Evolutionary conservation across 2,888 invertebrate species (phyloP), one percentile per base, ranked within the genome.

Genomic region (Scrobipalpa costella): DNA sequence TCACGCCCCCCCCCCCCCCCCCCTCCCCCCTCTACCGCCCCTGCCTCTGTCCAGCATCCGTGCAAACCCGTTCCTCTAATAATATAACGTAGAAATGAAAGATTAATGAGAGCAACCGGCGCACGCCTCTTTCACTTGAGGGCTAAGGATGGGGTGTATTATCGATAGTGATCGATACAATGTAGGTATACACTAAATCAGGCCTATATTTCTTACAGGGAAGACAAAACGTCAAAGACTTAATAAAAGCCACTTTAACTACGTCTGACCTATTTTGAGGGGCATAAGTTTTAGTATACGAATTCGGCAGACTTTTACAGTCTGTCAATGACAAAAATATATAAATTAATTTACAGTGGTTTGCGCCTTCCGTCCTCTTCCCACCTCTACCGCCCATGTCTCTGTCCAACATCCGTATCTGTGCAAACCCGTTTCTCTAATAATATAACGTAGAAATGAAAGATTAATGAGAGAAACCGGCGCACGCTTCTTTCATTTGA

Each of bases 401-500:
- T 67, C 76, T 73, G 73, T 76, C 68, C 86, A 86, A 89, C 89
- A 90, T 90, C 90, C 90, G 90, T n/a, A n/a, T n/a, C n/a, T n/a
- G n/a, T 85, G 90, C 90, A 87, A 90, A 90, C 90, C 87, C 79
- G 90, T 89, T 89, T 87, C 88, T 90, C 89, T 90, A 90, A 90
- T 90, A 91, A 90, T 89, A 91, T 89, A 89, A 89, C 85, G 90
- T 86, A 90, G 90, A 90, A 90, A 88, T 88, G 89, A 90, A 90
- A 90, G 90, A 91, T 89, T 91, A 90, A 90, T 91, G 90, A 90
- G 91, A 90, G 86, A 90, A 90, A 86, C 86, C 88, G 78, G 88
- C 78, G 89, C 89, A 89, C 91, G 89, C 91, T 90, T 90, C 88
- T 87, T 89, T 89, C 88, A 86, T 88, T 86, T 79, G 80, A 64